These are phyloP conservation scores for Oreortyx pictus DNA, from an alignment of 2,797 vertebrate genomes.

Conservation along the genomic window DNA sequence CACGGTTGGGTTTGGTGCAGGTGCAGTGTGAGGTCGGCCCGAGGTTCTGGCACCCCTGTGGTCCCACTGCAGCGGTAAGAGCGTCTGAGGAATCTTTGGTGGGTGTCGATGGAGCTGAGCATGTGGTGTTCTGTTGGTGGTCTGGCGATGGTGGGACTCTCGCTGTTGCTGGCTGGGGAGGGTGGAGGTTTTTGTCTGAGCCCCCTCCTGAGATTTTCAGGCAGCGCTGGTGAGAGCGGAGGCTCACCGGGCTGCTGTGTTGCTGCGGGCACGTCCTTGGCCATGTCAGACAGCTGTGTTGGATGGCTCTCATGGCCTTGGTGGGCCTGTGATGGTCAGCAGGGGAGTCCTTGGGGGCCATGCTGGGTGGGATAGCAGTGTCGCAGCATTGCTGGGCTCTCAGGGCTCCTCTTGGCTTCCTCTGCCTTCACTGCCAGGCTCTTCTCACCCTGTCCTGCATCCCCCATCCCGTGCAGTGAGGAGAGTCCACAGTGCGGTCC, in stretches of 20 bases:
- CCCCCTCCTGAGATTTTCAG: neutral
- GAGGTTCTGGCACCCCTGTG: rapidly evolving
- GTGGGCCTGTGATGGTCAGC: neutral
- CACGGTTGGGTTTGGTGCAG: neutral
- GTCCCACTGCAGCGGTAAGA: neutral
- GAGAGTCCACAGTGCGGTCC: neutral
- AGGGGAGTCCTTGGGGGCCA: neutral
- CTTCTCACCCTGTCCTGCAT: neutral
- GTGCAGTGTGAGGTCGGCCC: neutral
- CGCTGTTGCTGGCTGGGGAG: neutral
- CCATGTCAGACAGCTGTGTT: neutral
- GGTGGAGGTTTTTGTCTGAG: neutral
- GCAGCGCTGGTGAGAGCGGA: neutral
- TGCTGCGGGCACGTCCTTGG: neutral
- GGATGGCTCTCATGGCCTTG: neutral
- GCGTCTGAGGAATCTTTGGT: neutral
- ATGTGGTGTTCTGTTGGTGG: neutral
- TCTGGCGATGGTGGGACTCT: neutral
- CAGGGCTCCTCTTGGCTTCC: neutral
- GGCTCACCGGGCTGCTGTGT: rapidly evolving
- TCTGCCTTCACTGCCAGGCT: neutral
- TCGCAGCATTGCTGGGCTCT: neutral
- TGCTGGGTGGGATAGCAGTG: neutral
- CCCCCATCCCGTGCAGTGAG: neutral
- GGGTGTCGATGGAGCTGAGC: neutral